Evolutionary conservation across 2,797 vertebrate species (phyloP), one percentile per base, ranked within the genome.

Genomic region (Neoniphon sammara): DNA sequence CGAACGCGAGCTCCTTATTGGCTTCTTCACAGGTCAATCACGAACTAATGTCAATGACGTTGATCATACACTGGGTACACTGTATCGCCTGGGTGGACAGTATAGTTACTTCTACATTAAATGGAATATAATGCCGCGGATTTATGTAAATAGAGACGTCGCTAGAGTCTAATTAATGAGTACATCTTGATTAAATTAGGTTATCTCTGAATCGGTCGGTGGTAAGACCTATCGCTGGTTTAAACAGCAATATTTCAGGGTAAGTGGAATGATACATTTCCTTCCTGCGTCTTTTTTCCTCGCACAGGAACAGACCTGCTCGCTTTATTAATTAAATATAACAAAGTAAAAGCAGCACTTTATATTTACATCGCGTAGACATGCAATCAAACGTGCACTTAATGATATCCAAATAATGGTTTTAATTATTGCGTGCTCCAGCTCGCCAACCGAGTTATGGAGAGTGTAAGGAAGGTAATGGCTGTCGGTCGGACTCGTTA

Each of bases 201-300:
- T 78, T 60, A 42, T 7, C 12, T 64, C n/a, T 11, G 73, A 57
- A 85, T 71, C 47, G 27, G 60, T 46, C 58, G 77, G 34, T 39
- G 59, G 67, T 31, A 68, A 64, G 81, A 55, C 52, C 70, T 80
- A 55, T 78, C 85, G 74, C 75, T 49, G 77, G 56, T 69, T 66
- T 89, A 85, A 88, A 85, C 89, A 85, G 88, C 85, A 88, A 88
- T 88, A 91, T 90, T 89, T 91, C 85, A 87, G 87, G 93, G 93
- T 93, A 92, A 93, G 93, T 93, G 89, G 91, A 94, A 89, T 91
- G 89, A 91, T 94, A 93, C 90, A 88, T 94, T 93, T 93, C 92
- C 91, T 92, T 93, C 92, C 91, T 93, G 92, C 91, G 93, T 93
- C 88, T 93, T 93, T 90, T 86, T 87, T 87, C 74, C 80, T 87